phyloP scores from a whole-genome alignment of 2,113 vertebrate genomes.

The Oriolus oriolus region DNA sequence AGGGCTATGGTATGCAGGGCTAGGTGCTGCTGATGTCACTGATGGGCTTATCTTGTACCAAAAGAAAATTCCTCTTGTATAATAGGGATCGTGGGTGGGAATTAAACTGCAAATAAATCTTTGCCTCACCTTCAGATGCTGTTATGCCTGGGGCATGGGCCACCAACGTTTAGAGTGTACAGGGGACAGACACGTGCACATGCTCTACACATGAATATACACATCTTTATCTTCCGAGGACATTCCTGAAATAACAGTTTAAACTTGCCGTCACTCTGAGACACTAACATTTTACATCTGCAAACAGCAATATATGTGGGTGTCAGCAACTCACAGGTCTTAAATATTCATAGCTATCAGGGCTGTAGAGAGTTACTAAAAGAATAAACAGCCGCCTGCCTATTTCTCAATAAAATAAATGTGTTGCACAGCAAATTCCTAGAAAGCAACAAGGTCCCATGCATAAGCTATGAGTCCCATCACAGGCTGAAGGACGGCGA shows the following conservation, averaged over 20 bases:
- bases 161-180: not conserved
- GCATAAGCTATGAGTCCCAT: not conserved
- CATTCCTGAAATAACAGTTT: not conserved
- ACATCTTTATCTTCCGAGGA: not conserved
- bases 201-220: rapidly evolving
- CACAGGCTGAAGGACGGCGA: not conserved
- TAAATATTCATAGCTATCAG: not conserved
- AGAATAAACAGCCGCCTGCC: not conserved
- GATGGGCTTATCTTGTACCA: slow-evolving; percentile 25
- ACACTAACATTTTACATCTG: not conserved
- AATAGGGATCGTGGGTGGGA: slow-evolving; percentile 33
- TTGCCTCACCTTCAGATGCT: not conserved
- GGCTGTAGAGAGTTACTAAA: not conserved
- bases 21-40: slow-evolving; percentile 47
- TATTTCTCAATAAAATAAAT: not conserved
- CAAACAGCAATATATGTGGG: not conserved
- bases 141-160: not conserved
- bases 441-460: not conserved
- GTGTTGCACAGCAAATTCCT: not conserved
- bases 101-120: slow-evolving; percentile 19
- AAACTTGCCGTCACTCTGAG: not conserved
- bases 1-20: slow-evolving; percentile 2
- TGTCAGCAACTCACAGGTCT: not conserved
- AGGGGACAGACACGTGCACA: not conserved
- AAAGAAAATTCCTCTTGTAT: not conserved